These are phyloP conservation scores for Argyrosomus japonicus DNA, from an alignment of 2,113 vertebrate species.

Conservation along the genomic window DNA sequence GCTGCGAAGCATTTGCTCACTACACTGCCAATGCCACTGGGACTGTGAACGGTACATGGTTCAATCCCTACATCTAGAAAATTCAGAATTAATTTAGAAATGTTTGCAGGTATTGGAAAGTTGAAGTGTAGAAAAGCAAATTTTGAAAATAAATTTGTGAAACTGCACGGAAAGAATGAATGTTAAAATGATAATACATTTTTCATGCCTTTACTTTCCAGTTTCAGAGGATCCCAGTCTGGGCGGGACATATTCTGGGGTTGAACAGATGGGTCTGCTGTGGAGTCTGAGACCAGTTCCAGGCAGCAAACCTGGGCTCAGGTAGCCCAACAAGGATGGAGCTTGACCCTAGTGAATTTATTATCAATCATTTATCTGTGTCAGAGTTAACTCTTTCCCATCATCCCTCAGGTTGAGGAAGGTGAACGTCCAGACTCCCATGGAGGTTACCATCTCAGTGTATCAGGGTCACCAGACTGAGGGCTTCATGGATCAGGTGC, in stretches of 20 bases:
- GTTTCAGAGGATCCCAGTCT: conserved; percentile 76
- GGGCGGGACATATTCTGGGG: conserved; percentile 81
- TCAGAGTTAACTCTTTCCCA: not conserved
- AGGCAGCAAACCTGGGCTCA: conserved; percentile 78
- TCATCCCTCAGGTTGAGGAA: conserved; percentile 77
- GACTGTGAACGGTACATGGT: conserved; percentile 62
- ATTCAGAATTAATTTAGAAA: not conserved
- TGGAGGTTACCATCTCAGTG: conserved; percentile 76
- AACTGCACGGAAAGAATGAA: too few species aligned
- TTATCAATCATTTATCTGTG: not conserved
- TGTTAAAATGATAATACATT: not conserved
- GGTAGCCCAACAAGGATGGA: conserved; percentile 56
- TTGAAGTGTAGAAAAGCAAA: too few species aligned
- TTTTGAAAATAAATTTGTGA: too few species aligned
- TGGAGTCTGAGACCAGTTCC: conserved; percentile 83
- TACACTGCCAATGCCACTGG: conserved; percentile 67
- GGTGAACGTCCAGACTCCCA: conserved; percentile 68
- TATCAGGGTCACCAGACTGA: conserved; percentile 69
- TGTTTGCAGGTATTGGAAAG: too few species aligned
- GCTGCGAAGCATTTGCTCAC: conserved; percentile 79
- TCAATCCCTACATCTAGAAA: not conserved
- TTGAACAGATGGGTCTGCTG: conserved; percentile 82
- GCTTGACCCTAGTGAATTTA: too few species aligned
- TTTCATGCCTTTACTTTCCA: conserved; percentile 10
- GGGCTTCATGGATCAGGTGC: conserved; percentile 63